A percentile compares a stretch with the other conserved stretches of the same genome.
These are phyloP conservation scores for Hemichromis elongatus DNA, from an alignment of 2,113 vertebrate genomes.

Conservation along the genomic window DNA sequence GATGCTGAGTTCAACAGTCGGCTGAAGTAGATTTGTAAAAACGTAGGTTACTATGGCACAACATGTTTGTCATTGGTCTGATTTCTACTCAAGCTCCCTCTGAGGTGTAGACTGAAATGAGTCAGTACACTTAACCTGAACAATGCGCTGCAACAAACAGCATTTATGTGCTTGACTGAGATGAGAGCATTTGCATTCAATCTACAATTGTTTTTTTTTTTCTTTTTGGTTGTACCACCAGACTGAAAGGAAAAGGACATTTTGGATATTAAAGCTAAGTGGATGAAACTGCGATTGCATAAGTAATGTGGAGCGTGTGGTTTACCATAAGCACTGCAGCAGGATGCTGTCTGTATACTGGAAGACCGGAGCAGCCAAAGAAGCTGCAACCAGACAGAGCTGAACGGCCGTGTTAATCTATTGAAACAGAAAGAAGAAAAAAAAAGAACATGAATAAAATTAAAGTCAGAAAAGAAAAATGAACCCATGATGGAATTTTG, in stretches of 20 bases:
- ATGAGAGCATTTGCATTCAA: neutral
- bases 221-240: neutral
- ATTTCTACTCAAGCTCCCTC: neutral
- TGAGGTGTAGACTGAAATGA: neutral
- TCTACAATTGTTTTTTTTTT: rapidly evolving
- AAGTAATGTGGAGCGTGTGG: neutral
- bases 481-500: neutral
- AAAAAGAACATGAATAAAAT: neutral
- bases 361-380: conserved; percentile 93
- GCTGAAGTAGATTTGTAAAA: neutral
- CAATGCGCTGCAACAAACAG: neutral
- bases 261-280: neutral
- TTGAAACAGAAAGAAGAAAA: no score
- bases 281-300: neutral
- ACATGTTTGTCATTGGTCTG: neutral
- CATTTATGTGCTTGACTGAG: conserved; percentile 13
- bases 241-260: neutral
- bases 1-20: neutral
- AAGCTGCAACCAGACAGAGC: conserved; percentile 89
- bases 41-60: conserved; percentile 3
- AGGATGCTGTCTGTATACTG: conserved; percentile 89
- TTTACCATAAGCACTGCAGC: conserved; percentile 91
- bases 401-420: conserved; percentile 95
- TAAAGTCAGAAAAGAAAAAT: neutral
- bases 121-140: conserved; percentile 20